A percentile compares a stretch with the other conserved stretches of the same genome.
These are phyloP conservation scores for Argentina silus DNA, from an alignment of 2,797 vertebrate genomes.

Conservation along the genomic window DNA sequence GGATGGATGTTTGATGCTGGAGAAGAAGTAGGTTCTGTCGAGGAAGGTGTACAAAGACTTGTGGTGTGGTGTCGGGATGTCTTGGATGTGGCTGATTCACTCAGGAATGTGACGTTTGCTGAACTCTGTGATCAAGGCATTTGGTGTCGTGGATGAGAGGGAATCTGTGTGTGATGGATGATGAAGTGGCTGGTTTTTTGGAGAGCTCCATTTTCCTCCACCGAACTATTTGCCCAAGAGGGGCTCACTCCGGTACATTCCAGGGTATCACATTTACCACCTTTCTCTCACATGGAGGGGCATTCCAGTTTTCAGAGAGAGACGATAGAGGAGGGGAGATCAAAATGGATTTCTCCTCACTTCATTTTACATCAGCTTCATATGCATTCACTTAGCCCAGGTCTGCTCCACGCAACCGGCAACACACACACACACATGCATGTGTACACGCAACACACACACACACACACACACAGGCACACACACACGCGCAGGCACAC, in stretches of 20 bases:
- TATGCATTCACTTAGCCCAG: neutral
- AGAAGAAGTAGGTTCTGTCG: neutral
- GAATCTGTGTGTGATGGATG: neutral
- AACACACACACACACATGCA: neutral
- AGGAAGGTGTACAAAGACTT: neutral
- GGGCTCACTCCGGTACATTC: neutral
- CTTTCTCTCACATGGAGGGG: neutral
- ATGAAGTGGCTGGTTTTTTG: neutral
- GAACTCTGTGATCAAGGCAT: slow-evolving; percentile 50
- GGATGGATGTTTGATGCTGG: neutral
- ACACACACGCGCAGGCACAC: neutral
- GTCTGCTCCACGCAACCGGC: neutral
- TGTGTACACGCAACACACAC: no score
- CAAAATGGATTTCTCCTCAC: neutral
- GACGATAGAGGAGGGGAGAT: neutral
- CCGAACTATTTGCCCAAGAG: neutral
- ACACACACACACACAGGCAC: neutral
- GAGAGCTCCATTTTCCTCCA: neutral
- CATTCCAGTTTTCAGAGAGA: neutral
- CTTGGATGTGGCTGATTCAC: neutral
- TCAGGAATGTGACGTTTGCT: slow-evolving; percentile 48
- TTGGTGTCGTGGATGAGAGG: slow-evolving; percentile 7
- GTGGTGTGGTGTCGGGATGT: neutral
- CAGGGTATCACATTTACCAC: neutral
- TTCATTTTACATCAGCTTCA: neutral